Conservation (phyloP, 1,140 invertebrate genomes). For the Wasmannia auropunctata region DNA sequence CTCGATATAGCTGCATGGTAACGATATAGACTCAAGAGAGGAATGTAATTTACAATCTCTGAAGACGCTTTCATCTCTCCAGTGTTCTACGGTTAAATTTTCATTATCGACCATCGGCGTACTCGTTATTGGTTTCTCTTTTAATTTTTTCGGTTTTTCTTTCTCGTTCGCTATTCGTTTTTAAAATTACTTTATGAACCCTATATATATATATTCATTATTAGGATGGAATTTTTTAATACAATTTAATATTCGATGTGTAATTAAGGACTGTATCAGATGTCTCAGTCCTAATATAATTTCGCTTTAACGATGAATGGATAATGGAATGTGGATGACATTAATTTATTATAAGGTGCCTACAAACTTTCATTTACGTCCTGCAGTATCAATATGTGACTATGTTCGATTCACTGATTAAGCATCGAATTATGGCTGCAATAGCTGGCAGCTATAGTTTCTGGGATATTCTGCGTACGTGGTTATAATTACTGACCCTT, state of each 20-base stretch:
- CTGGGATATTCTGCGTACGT: background rate
- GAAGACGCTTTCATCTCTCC: background rate
- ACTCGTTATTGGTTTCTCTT: background rate
- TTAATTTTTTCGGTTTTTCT: background rate
- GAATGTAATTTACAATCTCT: constrained; percentile 34
- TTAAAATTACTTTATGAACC: background rate
- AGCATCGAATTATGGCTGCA: constrained; percentile 41
- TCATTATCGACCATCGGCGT: constrained; percentile 1
- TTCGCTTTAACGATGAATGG: background rate
- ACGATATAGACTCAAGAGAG: constrained; percentile 15
- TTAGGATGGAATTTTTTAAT: background rate
- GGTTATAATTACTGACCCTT: constrained; percentile 22
- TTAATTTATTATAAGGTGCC: constrained; percentile 7
- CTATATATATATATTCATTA: background rate
- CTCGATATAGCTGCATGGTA: constrained; percentile 1
- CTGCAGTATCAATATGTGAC: background rate
- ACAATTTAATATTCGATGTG: background rate
- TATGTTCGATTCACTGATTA: constrained; percentile 6
- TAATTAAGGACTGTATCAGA: background rate
- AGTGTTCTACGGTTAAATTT: background rate
- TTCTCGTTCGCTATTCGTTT: background rate
- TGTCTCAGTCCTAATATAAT: background rate
- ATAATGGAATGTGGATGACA: background rate
- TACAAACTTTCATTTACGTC: background rate
- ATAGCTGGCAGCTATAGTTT: background rate